phyloP scores from a whole-genome alignment of 2,888 invertebrate species.

The Schizaphis graminum region DNA sequence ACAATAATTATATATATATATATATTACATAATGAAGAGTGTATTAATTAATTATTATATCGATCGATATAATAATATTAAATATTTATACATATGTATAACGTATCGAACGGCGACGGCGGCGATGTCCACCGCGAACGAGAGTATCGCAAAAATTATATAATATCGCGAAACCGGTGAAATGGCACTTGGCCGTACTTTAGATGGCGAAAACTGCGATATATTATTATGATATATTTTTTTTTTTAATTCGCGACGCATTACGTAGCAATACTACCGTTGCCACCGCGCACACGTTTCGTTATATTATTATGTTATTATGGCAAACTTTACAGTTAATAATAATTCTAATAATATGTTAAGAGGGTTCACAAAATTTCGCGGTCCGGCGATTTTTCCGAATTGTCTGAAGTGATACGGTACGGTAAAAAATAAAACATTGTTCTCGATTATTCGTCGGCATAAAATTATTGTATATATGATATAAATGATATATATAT shows the following conservation, averaged over 20 bases:
- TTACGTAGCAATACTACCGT: background rate
- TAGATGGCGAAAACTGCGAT: background rate
- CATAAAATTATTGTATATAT: background rate
- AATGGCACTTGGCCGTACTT: background rate
- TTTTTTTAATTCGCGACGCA: background rate
- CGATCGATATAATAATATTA: background rate
- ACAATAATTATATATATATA: background rate
- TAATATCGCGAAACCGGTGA: background rate
- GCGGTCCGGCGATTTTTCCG: background rate
- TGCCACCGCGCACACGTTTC: background rate
- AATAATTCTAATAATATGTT: conserved; percentile 22
- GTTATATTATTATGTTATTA: background rate
- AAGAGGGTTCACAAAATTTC: background rate
- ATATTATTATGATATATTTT: background rate
- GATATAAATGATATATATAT: background rate
- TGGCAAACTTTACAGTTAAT: background rate
- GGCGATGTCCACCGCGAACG: background rate
- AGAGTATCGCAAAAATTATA: background rate
- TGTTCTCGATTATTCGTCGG: background rate
- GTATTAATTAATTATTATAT: conserved; percentile 6
- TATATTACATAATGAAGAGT: conserved; percentile 11
- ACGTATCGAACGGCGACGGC: background rate
- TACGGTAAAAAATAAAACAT: background rate
- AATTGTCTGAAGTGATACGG: background rate
- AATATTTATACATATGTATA: background rate